Percentiles rank a stretch among this genome's conserved stretches.
Evolutionary conservation across 2,888 invertebrate genomes (phyloP).

Genomic region (Philereme vetulata): DNA sequence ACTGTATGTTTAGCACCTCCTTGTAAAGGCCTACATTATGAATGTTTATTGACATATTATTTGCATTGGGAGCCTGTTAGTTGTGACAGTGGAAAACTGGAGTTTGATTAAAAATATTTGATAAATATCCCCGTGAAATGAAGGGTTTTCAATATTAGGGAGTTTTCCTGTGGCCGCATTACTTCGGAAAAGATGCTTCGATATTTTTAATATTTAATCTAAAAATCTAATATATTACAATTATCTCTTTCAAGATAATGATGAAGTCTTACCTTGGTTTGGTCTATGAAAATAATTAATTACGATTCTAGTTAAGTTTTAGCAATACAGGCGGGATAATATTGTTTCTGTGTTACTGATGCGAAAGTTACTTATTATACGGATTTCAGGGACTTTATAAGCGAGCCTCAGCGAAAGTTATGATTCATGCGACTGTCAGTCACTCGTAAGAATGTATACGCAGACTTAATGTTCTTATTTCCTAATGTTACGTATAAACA

Average conservation of each 20-base stretch:
- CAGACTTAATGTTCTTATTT: slow-evolving; percentile 8
- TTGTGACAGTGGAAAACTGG: too few relatives aligned
- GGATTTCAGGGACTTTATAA: slow-evolving; percentile 24
- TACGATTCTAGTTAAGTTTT: not conserved
- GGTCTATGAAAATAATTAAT: too few relatives aligned
- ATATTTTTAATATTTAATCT: too few relatives aligned
- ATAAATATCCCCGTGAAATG: too few relatives aligned
- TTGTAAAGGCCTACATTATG: not conserved
- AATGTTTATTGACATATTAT: not conserved
- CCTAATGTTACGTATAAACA: slow-evolving; percentile 6
- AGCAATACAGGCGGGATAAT: not conserved
- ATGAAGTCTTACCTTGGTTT: too few relatives aligned
- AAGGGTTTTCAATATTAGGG: too few relatives aligned
- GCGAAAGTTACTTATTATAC: slow-evolving; percentile 26
- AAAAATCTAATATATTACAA: too few relatives aligned
- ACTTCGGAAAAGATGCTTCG: too few relatives aligned
- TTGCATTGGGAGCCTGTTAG: not conserved
- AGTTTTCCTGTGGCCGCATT: too few relatives aligned
- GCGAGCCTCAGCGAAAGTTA: slow-evolving; percentile 28
- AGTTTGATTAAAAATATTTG: too few relatives aligned
- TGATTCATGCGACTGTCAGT: slow-evolving; percentile 27
- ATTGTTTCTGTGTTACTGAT: not conserved
- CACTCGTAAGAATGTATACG: slow-evolving; percentile 12
- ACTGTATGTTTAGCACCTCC: slow-evolving; percentile 2
- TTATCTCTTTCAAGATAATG: too few relatives aligned